Evolutionary conservation across 1,140 invertebrate species (phyloP).

Genomic region (Gryllus bimaculatus): DNA sequence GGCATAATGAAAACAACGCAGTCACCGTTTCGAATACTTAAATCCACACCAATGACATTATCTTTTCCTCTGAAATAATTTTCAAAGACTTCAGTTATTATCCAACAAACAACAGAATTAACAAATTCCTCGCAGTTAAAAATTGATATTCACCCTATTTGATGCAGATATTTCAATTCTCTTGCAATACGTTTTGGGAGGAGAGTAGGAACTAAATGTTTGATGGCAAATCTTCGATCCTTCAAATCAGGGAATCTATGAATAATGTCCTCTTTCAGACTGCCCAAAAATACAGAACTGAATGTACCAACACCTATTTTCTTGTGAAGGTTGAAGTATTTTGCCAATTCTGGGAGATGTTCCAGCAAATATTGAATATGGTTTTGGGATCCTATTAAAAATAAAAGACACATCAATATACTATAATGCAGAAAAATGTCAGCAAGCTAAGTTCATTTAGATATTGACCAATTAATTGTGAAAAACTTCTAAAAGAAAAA

Average conservation of each 20-base stretch:
- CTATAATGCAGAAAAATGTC: too few relatives aligned
- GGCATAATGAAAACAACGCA: constrained; percentile 86
- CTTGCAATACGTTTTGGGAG: constrained; percentile 65
- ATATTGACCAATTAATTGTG: too few relatives aligned
- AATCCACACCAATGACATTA: constrained; percentile 71
- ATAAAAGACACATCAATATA: background rate
- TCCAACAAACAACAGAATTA: background rate
- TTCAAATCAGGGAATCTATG: constrained; percentile 30
- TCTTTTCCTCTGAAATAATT: constrained; percentile 57
- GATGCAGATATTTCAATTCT: constrained; percentile 65
- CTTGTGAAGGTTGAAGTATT: constrained; percentile 54
- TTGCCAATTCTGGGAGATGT: constrained; percentile 49
- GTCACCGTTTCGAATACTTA: constrained; percentile 66
- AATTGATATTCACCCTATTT: constrained; percentile 55
- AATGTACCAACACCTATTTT: constrained; percentile 75
- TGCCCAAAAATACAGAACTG: constrained; percentile 68
- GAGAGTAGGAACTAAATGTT: constrained; percentile 73
- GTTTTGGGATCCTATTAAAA: constrained; percentile 27
- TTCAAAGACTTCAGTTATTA: background rate
- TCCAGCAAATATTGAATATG: constrained; percentile 41
- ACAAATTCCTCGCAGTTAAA: background rate
- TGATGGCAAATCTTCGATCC: constrained; percentile 59
- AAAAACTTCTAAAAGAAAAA: too few relatives aligned
- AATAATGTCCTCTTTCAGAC: constrained; percentile 44
- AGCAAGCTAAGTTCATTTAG: too few relatives aligned